phyloP scores from a whole-genome alignment of 2,797 vertebrate species.

The Buceros bicornis region DNA sequence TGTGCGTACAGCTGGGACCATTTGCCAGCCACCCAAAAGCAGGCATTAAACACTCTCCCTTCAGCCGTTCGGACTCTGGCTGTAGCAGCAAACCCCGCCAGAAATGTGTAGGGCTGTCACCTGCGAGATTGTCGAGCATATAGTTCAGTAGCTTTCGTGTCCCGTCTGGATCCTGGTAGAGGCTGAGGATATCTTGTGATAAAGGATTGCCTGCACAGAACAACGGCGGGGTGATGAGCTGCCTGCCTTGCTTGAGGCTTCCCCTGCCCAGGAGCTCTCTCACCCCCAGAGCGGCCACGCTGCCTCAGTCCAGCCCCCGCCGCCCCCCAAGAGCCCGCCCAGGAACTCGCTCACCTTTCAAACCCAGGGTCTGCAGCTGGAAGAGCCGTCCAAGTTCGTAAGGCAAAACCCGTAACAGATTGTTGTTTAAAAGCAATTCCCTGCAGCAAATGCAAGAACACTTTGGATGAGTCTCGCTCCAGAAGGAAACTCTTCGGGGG shows the following conservation, averaged over 20 bases:
- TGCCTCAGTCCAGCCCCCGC: neutral
- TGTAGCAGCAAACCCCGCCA: neutral
- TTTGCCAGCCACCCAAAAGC: neutral
- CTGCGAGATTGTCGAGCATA: conserved; percentile 99
- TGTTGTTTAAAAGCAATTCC: conserved; percentile 99
- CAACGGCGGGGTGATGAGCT: conserved; percentile 21
- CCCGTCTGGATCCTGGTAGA: conserved; percentile 97
- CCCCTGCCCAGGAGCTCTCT: neutral
- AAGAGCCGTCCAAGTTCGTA: conserved; percentile 99
- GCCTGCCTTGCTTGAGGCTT: neutral
- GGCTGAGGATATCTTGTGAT: conserved; percentile 97
- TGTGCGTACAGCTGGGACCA: neutral
- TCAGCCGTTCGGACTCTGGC: neutral
- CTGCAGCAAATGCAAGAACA: conserved; percentile 78
- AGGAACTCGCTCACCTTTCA: conserved; percentile 87
- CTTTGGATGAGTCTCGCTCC: neutral
- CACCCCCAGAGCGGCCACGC: neutral
- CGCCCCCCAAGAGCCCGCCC: neutral
- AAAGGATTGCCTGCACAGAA: conserved; percentile 94
- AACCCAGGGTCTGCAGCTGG: conserved; percentile 96
- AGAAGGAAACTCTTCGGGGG: neutral
- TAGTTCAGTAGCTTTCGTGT: conserved; percentile 99
- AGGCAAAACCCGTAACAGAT: conserved; percentile 99
- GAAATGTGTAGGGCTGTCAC: conserved; percentile 72
- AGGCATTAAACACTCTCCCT: neutral